Conservation (phyloP, 2,888 invertebrate species). For the Geotrupes spiniger region DNA sequence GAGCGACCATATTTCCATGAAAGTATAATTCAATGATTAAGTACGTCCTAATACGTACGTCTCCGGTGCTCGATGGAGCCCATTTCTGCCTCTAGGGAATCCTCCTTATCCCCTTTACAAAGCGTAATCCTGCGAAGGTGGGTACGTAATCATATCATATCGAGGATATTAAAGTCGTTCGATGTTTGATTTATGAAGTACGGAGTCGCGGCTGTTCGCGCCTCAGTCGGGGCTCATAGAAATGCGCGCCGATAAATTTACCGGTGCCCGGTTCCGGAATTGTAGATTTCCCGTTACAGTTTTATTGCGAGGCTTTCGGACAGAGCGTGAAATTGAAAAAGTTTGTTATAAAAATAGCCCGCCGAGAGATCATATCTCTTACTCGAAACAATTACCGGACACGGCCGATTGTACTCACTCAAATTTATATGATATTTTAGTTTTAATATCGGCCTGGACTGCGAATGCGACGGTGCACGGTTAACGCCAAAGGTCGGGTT, state of each 20-base stretch:
- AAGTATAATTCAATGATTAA: conserved; percentile 14
- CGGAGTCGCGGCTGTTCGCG: conserved; percentile 34
- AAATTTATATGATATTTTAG: conserved; percentile 26
- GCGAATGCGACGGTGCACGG: conserved; percentile 20
- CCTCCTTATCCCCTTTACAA: conserved; percentile 11
- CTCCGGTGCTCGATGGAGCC: conserved; percentile 1
- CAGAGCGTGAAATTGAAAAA: conserved; percentile 50
- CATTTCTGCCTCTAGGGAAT: background rate
- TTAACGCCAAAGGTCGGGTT: background rate
- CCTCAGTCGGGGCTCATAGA: conserved; percentile 36
- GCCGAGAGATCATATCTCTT: conserved; percentile 39
- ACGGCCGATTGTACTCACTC: conserved; percentile 14
- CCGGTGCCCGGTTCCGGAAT: conserved; percentile 37
- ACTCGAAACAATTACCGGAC: conserved; percentile 42
- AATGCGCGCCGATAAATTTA: conserved; percentile 43
- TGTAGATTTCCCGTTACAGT: conserved; percentile 47
- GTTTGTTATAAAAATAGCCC: conserved; percentile 46
- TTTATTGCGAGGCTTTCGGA: conserved; percentile 44
- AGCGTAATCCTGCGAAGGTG: conserved; percentile 27
- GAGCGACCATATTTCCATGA: conserved; percentile 7
- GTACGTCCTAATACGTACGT: conserved; percentile 9
- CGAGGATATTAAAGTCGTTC: conserved; percentile 44
- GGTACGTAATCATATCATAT: conserved; percentile 41
- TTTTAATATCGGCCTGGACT: conserved; percentile 24
- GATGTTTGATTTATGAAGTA: conserved; percentile 43